phyloP scores from a whole-genome alignment of 2,113 vertebrate species.

The Thamnaconus septentrionalis region DNA sequence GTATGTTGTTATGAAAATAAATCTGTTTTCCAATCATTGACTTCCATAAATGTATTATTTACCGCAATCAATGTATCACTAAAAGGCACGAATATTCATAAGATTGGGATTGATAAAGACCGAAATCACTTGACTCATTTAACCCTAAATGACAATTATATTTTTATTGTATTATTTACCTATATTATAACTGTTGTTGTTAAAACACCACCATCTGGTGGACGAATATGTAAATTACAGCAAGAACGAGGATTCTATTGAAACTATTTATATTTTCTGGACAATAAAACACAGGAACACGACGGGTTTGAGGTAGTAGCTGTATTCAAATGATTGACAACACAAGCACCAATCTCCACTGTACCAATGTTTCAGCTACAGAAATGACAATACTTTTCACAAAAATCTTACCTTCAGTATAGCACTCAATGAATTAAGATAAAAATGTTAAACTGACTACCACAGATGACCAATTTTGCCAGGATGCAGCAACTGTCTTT shows the following conservation, averaged over 20 bases:
- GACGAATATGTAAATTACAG: background rate
- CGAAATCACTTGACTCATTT: too few species aligned
- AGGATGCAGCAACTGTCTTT: constrained; percentile 40
- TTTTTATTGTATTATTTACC: too few species aligned
- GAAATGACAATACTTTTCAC: constrained; percentile 64
- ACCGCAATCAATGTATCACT: too few species aligned
- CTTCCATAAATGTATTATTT: too few species aligned
- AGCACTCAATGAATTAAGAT: constrained; percentile 63
- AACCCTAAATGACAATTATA: too few species aligned
- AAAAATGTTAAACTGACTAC: constrained; percentile 52
- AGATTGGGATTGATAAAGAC: too few species aligned
- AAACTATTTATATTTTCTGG: too few species aligned
- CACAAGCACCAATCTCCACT: constrained; percentile 62
- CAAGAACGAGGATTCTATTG: background rate
- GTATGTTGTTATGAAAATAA: too few species aligned
- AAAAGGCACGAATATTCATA: too few species aligned
- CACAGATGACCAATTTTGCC: constrained; percentile 53
- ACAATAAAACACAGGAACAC: background rate
- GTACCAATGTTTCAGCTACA: constrained; percentile 72
- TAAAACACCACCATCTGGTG: constrained; percentile 21
- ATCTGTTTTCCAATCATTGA: too few species aligned
- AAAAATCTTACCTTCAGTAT: constrained; percentile 52
- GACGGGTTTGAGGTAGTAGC: constrained; percentile 73
- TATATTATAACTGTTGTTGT: too few species aligned
- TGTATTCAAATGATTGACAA: constrained; percentile 79